These are phyloP conservation scores for Cartodere bifasciata DNA, from an alignment of 2,888 invertebrate species.

Conservation along the genomic window DNA sequence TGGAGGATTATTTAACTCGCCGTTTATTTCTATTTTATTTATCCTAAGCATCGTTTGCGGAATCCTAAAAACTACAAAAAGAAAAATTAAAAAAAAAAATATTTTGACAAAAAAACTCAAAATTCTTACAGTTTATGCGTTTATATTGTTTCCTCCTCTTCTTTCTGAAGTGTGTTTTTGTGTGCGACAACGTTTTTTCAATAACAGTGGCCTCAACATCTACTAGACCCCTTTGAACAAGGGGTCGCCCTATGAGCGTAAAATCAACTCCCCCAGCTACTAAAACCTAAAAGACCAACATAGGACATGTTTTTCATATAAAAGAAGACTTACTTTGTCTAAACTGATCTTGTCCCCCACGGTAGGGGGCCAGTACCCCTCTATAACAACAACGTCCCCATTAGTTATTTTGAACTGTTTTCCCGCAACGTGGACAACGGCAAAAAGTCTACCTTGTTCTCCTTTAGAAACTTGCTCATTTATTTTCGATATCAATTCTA, in stretches of 20 bases:
- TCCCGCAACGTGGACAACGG: conserved; percentile 67
- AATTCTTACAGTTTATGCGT: conserved; percentile 53
- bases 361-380: conserved; percentile 74
- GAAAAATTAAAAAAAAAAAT: conserved; percentile 12
- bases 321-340: conserved; percentile 58
- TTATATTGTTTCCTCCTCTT: conserved; percentile 65
- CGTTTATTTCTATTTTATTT: conserved; percentile 51
- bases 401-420: conserved; percentile 77
- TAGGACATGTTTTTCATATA: too few relatives aligned
- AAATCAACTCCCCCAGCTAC: conserved; percentile 69
- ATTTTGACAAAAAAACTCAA: conserved; percentile 2
- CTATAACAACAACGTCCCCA: conserved; percentile 72
- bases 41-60: conserved; percentile 66
- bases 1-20: conserved; percentile 30
- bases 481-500: conserved; percentile 48
- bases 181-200: conserved; percentile 71
- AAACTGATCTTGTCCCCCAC: conserved; percentile 66
- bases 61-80: conserved; percentile 42
- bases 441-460: conserved; percentile 55
- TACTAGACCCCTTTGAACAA: conserved; percentile 61
- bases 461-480: conserved; percentile 47
- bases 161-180: conserved; percentile 63
- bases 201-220: conserved; percentile 69
- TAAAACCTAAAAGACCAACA: conserved; percentile 41
- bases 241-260: conserved; percentile 66